phyloP scores from a whole-genome alignment of 1,140 invertebrate species.

The Chrysomallon squamiferum region DNA sequence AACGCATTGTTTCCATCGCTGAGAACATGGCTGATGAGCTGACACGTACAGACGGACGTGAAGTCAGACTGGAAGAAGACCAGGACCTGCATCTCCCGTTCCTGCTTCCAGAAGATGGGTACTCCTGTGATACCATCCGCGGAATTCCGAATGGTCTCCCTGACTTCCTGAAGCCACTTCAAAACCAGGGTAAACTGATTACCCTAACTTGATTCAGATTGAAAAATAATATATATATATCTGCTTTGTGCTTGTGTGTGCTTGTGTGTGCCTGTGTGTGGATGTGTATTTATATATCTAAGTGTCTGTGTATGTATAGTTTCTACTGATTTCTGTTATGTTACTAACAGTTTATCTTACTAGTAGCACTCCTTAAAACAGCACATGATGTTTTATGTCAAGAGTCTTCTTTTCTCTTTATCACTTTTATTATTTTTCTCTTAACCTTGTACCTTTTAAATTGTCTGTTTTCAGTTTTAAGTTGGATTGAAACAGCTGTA shows the following conservation, averaged over 20 bases:
- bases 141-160: constrained; percentile 86
- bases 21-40: constrained; percentile 93
- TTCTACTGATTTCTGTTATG: background rate
- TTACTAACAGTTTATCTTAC: background rate
- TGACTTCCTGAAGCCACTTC: constrained; percentile 89
- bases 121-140: constrained; percentile 94
- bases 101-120: constrained; percentile 95
- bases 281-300: background rate
- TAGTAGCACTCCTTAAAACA: too few relatives aligned
- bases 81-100: constrained; percentile 87
- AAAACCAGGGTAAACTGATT: constrained; percentile 70
- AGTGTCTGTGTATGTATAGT: background rate
- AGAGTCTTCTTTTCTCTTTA: too few relatives aligned
- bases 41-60: constrained; percentile 85
- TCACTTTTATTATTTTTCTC: too few relatives aligned
- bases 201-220: background rate
- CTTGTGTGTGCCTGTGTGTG: background rate
- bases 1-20: constrained; percentile 74
- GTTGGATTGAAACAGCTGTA: too few relatives aligned
- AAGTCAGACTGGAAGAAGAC: constrained; percentile 81
- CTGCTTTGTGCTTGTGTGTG: too few relatives aligned
- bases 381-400: too few relatives aligned
- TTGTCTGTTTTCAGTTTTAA: too few relatives aligned
- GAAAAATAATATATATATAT: too few relatives aligned
- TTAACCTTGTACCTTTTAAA: too few relatives aligned